Base-by-base conservation (phyloP, 1,140 invertebrate genomes). In the Parasteatoda tepidariorum region DNA sequence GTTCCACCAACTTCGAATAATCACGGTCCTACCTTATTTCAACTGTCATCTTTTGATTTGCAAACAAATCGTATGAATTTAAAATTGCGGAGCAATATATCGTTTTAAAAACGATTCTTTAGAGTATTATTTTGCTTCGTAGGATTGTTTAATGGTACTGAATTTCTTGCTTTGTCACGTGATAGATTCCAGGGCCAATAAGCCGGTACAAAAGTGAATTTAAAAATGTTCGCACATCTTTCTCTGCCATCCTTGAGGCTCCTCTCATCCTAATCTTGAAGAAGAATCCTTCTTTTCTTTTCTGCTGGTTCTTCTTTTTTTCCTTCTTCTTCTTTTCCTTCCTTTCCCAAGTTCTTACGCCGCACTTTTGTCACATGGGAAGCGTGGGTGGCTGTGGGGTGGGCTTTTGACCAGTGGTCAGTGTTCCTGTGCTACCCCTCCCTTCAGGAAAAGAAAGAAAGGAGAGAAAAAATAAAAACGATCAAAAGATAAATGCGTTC, bases 401-500 rank as follows among this genome's bases (percentile, higher is more conserved):
- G 73, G 62, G 59, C 31, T 71, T 76, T 78, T 82, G 78, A 82
- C 78, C 78, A 62, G 66, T 82, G 78, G 78, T 82, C 78, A 82
- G 67, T 79, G 28, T 31, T 28, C 57, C 31, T 15, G 31, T 26
- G 9, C 31, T 31, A 18, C 59, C 31, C 26, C 34, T 11, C 48
- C 28, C 55, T 61, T 26, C 24, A 11, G 61, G 33, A 54, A 24
- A 34, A 18, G 30, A 30, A 33, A 30, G 26, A 31, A 28, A 5
- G 62, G 64, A 38, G 15, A 24, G 24, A 33, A 61, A 28, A 76
- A n/a, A 34, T 61, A 82, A 82, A 71, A 82, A 70, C 78, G 78
- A 82, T 82, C 78, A 82, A 82, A 82, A 82, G 78, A 82, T 82
- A 82, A 82, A 82, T 82, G 78, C 67, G 67, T 82, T 71, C 64